These are phyloP conservation scores for Pangasius macronema DNA, from an alignment of 2,797 vertebrate genomes.

Conservation along the genomic window DNA sequence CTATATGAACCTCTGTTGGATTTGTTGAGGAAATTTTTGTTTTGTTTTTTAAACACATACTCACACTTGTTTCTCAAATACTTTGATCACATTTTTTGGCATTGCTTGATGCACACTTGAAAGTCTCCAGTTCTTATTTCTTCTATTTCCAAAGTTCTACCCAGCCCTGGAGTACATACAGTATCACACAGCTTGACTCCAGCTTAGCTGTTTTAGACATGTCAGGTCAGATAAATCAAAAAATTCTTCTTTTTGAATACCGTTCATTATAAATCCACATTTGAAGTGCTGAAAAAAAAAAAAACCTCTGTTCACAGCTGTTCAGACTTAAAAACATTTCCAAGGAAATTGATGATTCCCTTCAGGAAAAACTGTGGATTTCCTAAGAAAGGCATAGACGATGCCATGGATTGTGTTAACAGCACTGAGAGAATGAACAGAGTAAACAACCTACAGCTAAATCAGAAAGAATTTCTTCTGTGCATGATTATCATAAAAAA, in stretches of 20 bases:
- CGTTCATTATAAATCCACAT: background rate
- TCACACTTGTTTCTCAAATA: constrained; percentile 1
- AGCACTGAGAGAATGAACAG: background rate
- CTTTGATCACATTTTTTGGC: background rate
- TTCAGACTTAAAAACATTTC: background rate
- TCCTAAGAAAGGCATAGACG: background rate
- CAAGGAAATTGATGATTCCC: background rate
- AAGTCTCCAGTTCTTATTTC: background rate
- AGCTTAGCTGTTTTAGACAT: background rate
- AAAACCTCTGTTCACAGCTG: background rate
- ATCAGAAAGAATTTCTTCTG: background rate
- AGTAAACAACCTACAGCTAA: background rate
- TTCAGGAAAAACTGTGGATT: background rate
- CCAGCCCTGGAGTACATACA: background rate
- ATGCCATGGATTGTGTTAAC: background rate
- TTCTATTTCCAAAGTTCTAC: background rate
- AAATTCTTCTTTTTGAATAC: background rate
- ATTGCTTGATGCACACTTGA: background rate
- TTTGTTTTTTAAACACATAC: background rate
- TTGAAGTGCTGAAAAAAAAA: background rate
- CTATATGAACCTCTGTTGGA: background rate
- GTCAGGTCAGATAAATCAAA: background rate
- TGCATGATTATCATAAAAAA: background rate
- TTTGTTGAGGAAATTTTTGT: background rate
- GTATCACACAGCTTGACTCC: background rate